A percentile compares a stretch with the other conserved stretches of the same genome.
phyloP scores from a whole-genome alignment of 2,113 vertebrate species.

The Phrynosoma platyrhinos region DNA sequence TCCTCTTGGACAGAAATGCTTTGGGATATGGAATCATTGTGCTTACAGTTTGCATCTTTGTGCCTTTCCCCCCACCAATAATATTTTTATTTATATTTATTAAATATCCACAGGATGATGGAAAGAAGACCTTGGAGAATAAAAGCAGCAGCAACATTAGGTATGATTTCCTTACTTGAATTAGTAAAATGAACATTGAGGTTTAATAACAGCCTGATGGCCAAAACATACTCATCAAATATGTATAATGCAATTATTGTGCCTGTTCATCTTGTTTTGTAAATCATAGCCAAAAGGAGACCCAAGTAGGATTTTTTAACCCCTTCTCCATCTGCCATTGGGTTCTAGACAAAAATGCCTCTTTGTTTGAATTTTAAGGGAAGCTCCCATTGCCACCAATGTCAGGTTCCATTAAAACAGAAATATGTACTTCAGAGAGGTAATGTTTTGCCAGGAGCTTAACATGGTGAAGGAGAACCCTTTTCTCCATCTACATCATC shows the following conservation, averaged over 20 bases:
- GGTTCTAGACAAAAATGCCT: background rate
- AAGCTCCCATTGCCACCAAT: background rate
- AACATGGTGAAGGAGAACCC: background rate
- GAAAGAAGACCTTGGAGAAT: slow-evolving; percentile 34
- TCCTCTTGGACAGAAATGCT: background rate
- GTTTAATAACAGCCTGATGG: too few species aligned
- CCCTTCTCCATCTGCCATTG: too few species aligned
- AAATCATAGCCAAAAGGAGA: background rate
- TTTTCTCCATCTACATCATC: background rate
- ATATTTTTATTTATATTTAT: slow-evolving; percentile 36
- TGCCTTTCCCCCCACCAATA: background rate
- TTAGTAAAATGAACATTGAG: background rate
- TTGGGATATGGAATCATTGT: background rate
- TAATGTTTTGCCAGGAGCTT: background rate
- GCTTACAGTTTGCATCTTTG: background rate
- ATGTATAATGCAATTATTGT: background rate
- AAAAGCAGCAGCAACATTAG: slow-evolving; percentile 54
- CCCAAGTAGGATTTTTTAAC: too few species aligned
- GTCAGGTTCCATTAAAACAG: background rate
- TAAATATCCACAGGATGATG: slow-evolving; percentile 53
- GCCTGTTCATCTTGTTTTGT: background rate
- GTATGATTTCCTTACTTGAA: slow-evolving; percentile 52
- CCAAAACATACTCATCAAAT: background rate
- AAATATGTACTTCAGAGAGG: background rate
- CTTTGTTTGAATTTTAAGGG: background rate